phyloP scores from a whole-genome alignment of 2,113 vertebrate species.

The Hassar affinis region DNA sequence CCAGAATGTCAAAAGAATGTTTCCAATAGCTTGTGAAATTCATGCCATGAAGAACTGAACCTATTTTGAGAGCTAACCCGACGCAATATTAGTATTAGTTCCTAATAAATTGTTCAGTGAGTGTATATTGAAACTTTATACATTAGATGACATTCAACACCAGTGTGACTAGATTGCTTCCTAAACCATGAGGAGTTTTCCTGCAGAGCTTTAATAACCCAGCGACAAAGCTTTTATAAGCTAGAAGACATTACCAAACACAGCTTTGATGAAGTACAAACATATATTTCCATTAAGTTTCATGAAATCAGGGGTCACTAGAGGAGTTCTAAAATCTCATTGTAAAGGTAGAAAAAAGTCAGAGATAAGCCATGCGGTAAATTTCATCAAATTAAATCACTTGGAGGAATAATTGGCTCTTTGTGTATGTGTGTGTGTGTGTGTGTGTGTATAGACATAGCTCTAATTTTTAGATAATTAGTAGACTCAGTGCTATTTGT shows the following conservation, averaged over 20 bases:
- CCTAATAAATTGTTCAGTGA: too few relatives aligned
- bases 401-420: conserved; percentile 49
- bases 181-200: neutral
- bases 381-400: conserved; percentile 54
- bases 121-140: neutral
- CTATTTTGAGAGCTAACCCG: too few relatives aligned
- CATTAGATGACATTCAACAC: neutral
- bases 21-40: too few relatives aligned
- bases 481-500: neutral
- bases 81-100: too few relatives aligned
- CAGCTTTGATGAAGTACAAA: conserved; percentile 11
- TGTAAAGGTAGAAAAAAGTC: conserved; percentile 17
- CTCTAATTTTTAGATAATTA: conserved; percentile 12
- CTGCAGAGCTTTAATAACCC: neutral
- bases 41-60: too few relatives aligned
- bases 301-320: conserved; percentile 36
- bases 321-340: conserved; percentile 31
- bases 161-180: neutral
- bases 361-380: conserved; percentile 48
- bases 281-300: conserved; percentile 33
- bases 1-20: too few relatives aligned
- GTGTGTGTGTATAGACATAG: neutral
- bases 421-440: conserved; percentile 6
- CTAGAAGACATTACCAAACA: conserved; percentile 22
- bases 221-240: neutral